Percentiles rank a stretch among this genome's conserved stretches.
These are phyloP conservation scores for mouse (Mus musculus) DNA, from an alignment of 2,113 vertebrate genomes.

Conservation along the genomic window GRCm39 chrX:130002501-130003000, in stretches of 20 bases:
- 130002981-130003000: too few species aligned
- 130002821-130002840: neutral
- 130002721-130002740: neutral
- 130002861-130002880: too few species aligned
- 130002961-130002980: too few species aligned
- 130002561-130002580: neutral
- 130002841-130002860: too few species aligned
- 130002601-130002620: neutral
- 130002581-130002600: neutral
- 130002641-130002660: neutral
- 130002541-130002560: neutral
- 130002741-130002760: slow-evolving; percentile 35
- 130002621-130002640: neutral
- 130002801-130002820: neutral
- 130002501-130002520: too few species aligned
- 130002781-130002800: neutral
- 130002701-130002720: neutral
- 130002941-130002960: too few species aligned
- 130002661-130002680: neutral
- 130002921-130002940: too few species aligned
- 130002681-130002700: slow-evolving; percentile 8
- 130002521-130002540: neutral
- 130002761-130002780: slow-evolving; percentile 1
- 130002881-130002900: too few species aligned
- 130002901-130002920: too few species aligned